A percentile compares a stretch with the other conserved stretches of the same genome.
Evolutionary conservation across 2,797 vertebrate genomes (phyloP).

Genomic region (Aphelocoma californica): DNA sequence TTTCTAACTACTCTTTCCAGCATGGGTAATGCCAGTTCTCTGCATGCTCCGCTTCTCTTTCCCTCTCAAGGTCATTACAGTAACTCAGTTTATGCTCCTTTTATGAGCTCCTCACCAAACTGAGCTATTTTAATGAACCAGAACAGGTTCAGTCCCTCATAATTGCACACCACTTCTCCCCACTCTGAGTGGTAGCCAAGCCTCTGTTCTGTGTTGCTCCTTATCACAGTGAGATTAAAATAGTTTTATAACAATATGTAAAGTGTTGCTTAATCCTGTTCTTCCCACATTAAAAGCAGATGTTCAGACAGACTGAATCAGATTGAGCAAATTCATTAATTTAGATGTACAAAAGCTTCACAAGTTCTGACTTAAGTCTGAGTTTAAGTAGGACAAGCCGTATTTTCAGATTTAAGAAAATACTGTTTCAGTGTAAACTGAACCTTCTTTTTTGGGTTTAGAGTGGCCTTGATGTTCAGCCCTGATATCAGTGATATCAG

Average conservation of each 20-base stretch:
- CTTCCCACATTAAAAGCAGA: constrained; percentile 36
- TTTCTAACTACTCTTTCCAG: not conserved
- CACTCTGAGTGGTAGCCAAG: not conserved
- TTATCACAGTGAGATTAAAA: constrained; percentile 5
- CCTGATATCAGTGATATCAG: not conserved
- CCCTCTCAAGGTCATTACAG: not conserved
- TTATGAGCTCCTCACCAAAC: not conserved
- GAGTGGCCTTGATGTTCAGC: not conserved
- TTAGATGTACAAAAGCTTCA: not conserved
- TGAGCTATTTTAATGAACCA: not conserved
- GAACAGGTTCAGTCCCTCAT: not conserved
- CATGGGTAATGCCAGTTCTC: not conserved
- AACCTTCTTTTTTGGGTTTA: not conserved
- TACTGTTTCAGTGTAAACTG: not conserved
- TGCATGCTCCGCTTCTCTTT: not conserved
- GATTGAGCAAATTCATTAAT: not conserved
- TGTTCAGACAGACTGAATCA: not conserved
- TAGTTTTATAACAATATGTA: constrained; percentile 7
- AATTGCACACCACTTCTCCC: not conserved
- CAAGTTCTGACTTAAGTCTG: not conserved
- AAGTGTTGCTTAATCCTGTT: not conserved
- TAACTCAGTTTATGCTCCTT: not conserved
- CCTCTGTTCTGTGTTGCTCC: not conserved
- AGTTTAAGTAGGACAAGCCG: not conserved
- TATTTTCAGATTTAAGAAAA: not conserved